Base-by-base conservation (phyloP, 2,888 invertebrate genomes). In the Zygaena filipendulae region DNA sequence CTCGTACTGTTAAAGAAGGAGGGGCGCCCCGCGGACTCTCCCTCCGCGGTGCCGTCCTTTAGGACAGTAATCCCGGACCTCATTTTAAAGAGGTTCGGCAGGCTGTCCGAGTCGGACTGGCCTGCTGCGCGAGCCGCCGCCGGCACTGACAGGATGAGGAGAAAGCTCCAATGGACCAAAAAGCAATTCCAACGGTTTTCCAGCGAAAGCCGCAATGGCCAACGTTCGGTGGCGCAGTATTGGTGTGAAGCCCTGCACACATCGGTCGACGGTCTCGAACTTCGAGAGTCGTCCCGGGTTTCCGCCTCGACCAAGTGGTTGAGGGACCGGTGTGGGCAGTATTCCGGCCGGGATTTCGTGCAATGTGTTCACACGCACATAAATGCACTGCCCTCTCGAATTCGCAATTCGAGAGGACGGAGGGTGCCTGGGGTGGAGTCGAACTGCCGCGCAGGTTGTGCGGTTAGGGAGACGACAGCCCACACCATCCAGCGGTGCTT, bases 391-490 rank as follows among this genome's bases (percentile, higher is more conserved):
- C 56, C 59, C 0, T 45, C 52, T 1, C 29, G 44, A 3, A 31
- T 48, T 0, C 31, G 52, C 19, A 45, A 39, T 1, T 39, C 48
- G 6, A 33, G 54, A 10, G 54, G 57, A 1, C 12, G 33, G 2
- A 16, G 43, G 6, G 10, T 11, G 8, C 30, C 21, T 14, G 31
- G 28, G 25, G 13, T 28, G 27, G 12, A 24, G 25, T 16, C 54
- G 53, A 55, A 50, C 26, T 59, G 57, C 32, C 46, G 58, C 12
- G 55, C 50, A 2, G 54, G 53, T 2, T 61, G 56, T 38, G 29
- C 25, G 26, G 35, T 38, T 1, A 39, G 35, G 18, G 57, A 62
- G 33, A 58, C 59, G 0, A 44, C 49, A 14, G 52, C 49, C 4
- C 59, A 58, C 30, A 35, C 31, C 9, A 43, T 58, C 21, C 59